phyloP scores from a whole-genome alignment of 1,140 invertebrate species.

The Agraylea sexmaculata region DNA sequence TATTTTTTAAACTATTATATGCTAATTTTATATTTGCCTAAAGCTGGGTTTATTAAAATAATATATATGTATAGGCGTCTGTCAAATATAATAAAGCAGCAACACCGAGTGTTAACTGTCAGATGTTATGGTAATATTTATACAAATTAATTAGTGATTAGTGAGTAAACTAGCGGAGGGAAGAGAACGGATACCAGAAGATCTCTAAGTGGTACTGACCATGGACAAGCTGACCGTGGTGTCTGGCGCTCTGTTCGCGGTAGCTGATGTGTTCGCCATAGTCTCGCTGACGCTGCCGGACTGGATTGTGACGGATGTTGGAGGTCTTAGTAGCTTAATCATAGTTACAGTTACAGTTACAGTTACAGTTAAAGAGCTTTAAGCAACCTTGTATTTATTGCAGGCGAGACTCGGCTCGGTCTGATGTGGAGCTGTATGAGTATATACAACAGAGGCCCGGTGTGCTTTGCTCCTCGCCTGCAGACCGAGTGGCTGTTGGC shows the following conservation, averaged over 20 bases:
- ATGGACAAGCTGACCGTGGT: slow-evolving; percentile 92
- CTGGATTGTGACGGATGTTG: slow-evolving; percentile 92
- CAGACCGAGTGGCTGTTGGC: slow-evolving; percentile 86
- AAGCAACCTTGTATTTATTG: slow-evolving; percentile 22
- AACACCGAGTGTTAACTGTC: too few species aligned
- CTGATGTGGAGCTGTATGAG: slow-evolving; percentile 92
- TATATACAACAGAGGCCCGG: slow-evolving; percentile 74
- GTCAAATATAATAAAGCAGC: too few species aligned
- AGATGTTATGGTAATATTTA: too few species aligned
- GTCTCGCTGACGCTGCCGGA: slow-evolving; percentile 87
- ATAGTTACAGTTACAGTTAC: background rate
- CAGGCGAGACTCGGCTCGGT: slow-evolving; percentile 77
- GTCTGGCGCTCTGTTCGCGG: slow-evolving; percentile 81
- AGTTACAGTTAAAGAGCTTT: slow-evolving; percentile 14
- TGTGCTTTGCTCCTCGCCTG: slow-evolving; percentile 77
- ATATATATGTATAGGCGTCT: too few species aligned
- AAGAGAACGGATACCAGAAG: too few species aligned
- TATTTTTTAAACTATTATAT: too few species aligned
- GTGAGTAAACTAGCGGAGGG: too few species aligned
- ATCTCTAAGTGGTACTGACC: too few species aligned
- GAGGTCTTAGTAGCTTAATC: slow-evolving; percentile 43
- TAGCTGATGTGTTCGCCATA: slow-evolving; percentile 88
- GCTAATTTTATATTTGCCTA: too few species aligned
- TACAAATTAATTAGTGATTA: too few species aligned
- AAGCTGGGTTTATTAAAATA: too few species aligned